Evolutionary conservation across 1,140 invertebrate species (phyloP).

Genomic region (Brachionus plicatilis): DNA sequence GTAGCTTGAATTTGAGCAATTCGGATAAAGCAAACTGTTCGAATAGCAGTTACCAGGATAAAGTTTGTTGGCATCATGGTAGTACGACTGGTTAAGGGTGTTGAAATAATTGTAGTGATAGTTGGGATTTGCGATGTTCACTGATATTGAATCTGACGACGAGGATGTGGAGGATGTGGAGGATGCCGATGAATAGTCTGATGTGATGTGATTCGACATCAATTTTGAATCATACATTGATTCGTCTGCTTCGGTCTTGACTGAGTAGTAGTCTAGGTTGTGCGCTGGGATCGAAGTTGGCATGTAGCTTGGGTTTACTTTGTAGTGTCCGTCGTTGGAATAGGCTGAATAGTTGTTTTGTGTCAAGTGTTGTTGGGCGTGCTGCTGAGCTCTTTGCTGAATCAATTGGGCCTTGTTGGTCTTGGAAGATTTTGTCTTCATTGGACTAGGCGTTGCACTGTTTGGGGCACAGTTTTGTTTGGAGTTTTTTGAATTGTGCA

Average conservation of each 20-base stretch:
- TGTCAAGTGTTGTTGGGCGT: background rate
- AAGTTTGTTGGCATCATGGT: slow-evolving; percentile 8
- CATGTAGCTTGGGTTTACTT: background rate
- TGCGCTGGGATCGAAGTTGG: background rate
- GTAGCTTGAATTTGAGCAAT: background rate
- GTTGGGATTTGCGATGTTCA: background rate
- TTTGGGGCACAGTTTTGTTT: background rate
- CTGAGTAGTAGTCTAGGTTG: background rate
- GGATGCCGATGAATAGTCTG: background rate
- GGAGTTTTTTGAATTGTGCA: background rate
- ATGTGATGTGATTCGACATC: background rate
- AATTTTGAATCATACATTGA: background rate
- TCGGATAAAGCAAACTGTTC: slow-evolving; percentile 1
- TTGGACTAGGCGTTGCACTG: background rate
- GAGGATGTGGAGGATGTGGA: background rate
- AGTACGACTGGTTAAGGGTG: background rate
- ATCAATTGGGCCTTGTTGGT: slow-evolving; percentile 3
- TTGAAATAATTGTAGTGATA: slow-evolving; percentile 33
- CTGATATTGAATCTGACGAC: slow-evolving; percentile 5
- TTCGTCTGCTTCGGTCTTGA: background rate
- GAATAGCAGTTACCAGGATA: slow-evolving; percentile 2
- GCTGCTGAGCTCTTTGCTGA: slow-evolving; percentile 18
- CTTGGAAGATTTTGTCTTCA: slow-evolving; percentile 22
- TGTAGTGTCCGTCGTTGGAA: background rate
- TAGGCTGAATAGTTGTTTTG: background rate